These are phyloP conservation scores for Gambusia holbrooki DNA, from an alignment of 2,113 vertebrate genomes.

Conservation along the genomic window DNA sequence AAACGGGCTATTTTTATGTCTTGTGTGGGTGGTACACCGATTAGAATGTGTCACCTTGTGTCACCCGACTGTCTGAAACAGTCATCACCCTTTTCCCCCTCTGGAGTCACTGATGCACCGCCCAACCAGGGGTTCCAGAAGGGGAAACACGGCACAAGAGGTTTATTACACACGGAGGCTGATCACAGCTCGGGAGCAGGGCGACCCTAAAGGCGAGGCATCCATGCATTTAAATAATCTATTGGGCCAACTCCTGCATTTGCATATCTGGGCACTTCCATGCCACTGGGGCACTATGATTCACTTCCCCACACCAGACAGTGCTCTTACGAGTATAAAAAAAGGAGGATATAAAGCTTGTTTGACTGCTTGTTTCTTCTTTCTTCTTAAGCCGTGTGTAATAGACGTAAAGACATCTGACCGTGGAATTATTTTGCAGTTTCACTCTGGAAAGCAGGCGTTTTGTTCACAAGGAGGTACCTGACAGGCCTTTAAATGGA, in stretches of 20 bases:
- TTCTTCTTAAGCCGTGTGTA: constrained; percentile 61
- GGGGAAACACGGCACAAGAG: constrained; percentile 28
- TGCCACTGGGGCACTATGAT: constrained; percentile 65
- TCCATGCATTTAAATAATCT: constrained; percentile 71
- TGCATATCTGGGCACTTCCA: constrained; percentile 68
- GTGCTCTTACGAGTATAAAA: constrained; percentile 47
- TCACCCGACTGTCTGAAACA: constrained; percentile 40
- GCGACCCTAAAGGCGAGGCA: constrained; percentile 59
- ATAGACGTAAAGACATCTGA: constrained; percentile 33
- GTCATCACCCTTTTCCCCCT: constrained; percentile 6
- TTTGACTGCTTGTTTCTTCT: constrained; percentile 56
- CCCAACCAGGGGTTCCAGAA: not conserved
- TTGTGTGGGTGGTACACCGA: constrained; percentile 37
- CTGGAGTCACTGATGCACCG: not conserved
- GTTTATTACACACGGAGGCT: constrained; percentile 58
- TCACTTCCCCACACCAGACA: constrained; percentile 61
- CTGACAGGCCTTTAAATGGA: constrained; percentile 61
- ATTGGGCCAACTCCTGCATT: constrained; percentile 64
- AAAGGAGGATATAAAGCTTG: constrained; percentile 58
- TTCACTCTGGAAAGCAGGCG: constrained; percentile 34
- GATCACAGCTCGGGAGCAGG: constrained; percentile 43
- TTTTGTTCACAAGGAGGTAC: constrained; percentile 48
- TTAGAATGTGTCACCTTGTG: constrained; percentile 40
- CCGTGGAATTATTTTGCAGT: constrained; percentile 39
- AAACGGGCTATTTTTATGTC: not conserved